Evolutionary conservation across 2,888 invertebrate genomes (phyloP).

Genomic region (Microctonus hyperodae): DNA sequence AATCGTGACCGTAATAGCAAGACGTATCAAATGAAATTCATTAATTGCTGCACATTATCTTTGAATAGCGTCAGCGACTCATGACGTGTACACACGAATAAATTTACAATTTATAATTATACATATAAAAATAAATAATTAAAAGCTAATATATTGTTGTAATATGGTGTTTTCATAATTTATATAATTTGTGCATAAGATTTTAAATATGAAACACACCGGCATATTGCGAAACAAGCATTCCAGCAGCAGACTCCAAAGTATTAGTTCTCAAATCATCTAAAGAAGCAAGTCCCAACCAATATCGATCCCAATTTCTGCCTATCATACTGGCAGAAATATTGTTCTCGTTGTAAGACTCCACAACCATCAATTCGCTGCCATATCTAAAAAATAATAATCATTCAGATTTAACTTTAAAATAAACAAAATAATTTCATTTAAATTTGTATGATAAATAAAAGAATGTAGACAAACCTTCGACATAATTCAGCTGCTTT

Average conservation of each 20-base stretch:
- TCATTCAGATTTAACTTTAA: conserved; percentile 3
- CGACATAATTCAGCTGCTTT: conserved; percentile 94
- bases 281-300: conserved; percentile 89
- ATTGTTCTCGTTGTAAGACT: conserved; percentile 91
- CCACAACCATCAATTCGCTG: conserved; percentile 91
- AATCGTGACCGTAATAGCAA: too few species aligned
- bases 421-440: not conserved
- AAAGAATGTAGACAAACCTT: conserved; percentile 68
- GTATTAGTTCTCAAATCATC: conserved; percentile 94
- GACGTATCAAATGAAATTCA: conserved; percentile 32
- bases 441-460: not conserved
- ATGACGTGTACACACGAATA: conserved; percentile 21
- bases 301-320: conserved; percentile 78
- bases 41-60: conserved; percentile 34
- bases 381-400: conserved; percentile 76
- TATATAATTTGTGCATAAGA: too few species aligned
- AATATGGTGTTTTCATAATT: too few species aligned
- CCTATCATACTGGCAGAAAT: conserved; percentile 82
- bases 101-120: not conserved
- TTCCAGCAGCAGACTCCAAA: conserved; percentile 91
- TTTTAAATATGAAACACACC: conserved; percentile 64
- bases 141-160: too few species aligned
- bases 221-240: conserved; percentile 89
- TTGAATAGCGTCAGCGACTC: conserved; percentile 1
- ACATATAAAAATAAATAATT: too few species aligned